Evolutionary conservation across 2,888 invertebrate genomes (phyloP).

Genomic region (Rhingia campestris): DNA sequence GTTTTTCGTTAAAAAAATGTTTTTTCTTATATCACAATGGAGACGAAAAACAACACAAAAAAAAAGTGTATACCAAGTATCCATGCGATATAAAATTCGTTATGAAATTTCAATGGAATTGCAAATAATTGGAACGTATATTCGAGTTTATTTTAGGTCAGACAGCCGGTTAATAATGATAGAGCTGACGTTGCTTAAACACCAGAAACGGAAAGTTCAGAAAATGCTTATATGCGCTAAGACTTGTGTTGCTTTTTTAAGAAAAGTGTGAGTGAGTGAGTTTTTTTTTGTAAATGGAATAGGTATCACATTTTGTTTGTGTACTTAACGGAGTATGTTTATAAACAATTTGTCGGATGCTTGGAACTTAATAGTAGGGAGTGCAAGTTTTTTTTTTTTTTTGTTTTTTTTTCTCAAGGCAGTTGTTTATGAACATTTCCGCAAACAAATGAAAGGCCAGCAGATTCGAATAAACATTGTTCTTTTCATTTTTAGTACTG

Average conservation of each 20-base stretch:
- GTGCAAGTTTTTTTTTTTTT: too few species aligned
- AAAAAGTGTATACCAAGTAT: too few species aligned
- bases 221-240: neutral
- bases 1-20: neutral
- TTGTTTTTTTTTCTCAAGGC: too few species aligned
- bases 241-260: neutral
- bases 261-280: neutral
- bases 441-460: too few species aligned
- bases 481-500: too few species aligned
- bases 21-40: neutral
- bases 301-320: too few species aligned
- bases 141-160: slow-evolving; percentile 16
- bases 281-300: too few species aligned
- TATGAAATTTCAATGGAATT: slow-evolving; percentile 32
- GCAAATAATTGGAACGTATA: slow-evolving; percentile 13
- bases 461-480: too few species aligned
- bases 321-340: too few species aligned
- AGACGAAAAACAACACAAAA: neutral
- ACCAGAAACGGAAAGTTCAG: neutral
- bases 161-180: neutral
- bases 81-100: slow-evolving; percentile 11
- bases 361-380: too few species aligned
- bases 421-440: too few species aligned
- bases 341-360: too few species aligned
- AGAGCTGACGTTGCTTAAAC: neutral